phyloP scores from a whole-genome alignment of 2,888 invertebrate species.

The Mimumesa dahlbomi region DNA sequence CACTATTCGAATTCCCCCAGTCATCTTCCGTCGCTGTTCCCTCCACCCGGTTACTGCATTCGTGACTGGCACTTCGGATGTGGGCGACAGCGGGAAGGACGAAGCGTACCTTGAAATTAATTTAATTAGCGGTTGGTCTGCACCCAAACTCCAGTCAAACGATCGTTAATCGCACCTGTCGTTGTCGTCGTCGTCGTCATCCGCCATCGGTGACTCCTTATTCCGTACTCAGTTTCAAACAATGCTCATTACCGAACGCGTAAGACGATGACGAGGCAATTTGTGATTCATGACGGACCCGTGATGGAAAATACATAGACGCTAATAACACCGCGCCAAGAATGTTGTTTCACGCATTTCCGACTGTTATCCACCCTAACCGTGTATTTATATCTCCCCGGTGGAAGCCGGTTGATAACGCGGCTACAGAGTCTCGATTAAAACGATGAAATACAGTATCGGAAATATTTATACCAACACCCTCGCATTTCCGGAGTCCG shows the following conservation, averaged over 20 bases:
- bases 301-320: background rate
- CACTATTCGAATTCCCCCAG: conserved; percentile 39
- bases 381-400: too few species aligned
- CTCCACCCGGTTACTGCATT: conserved; percentile 42
- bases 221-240: conserved; percentile 11
- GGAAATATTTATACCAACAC: too few species aligned
- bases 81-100: conserved; percentile 29
- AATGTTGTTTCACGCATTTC: too few species aligned
- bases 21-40: conserved; percentile 20
- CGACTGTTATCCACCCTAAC: too few species aligned
- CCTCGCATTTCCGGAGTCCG: too few species aligned
- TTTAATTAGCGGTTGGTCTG: conserved; percentile 78
- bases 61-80: conserved; percentile 53
- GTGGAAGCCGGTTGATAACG: too few species aligned
- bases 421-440: too few species aligned
- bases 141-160: conserved; percentile 74
- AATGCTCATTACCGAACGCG: background rate
- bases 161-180: conserved; percentile 78
- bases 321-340: too few species aligned
- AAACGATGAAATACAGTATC: too few species aligned
- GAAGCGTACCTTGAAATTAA: conserved; percentile 71
- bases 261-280: background rate
- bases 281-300: background rate
- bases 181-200: conserved; percentile 55
- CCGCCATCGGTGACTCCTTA: conserved; percentile 5